Conservation (phyloP, 2,888 invertebrate genomes). For the Pseudococcus jackbeardsleyi region DNA sequence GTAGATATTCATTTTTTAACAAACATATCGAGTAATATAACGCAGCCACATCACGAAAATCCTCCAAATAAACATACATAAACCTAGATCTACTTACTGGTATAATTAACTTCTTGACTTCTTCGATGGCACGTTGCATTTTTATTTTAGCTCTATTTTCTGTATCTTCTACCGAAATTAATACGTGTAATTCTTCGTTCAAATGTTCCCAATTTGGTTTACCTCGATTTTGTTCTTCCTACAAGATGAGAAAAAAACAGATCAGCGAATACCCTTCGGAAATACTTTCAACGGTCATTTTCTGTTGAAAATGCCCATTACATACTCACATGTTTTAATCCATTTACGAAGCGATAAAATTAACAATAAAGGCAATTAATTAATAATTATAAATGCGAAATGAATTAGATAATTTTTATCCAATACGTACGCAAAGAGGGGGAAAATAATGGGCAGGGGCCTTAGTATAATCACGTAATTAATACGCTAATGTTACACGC, state of each 20-base stretch:
- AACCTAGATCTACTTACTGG: conserved; percentile 78
- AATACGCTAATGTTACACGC: neutral
- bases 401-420: conserved; percentile 8
- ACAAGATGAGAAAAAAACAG: neutral
- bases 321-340: neutral
- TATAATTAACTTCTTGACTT: conserved; percentile 96
- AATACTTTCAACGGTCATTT: no score
- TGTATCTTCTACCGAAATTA: conserved; percentile 98
- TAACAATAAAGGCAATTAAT: conserved; percentile 25
- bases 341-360: conserved; percentile 26
- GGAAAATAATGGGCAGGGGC: neutral
- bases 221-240: conserved; percentile 99
- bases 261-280: neutral
- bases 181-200: conserved; percentile 97
- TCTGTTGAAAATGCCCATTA: neutral
- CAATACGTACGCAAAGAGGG: neutral
- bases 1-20: no score
- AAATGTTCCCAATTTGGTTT: conserved; percentile 99
- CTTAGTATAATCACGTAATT: conserved; percentile 21
- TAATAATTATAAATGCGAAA: neutral
- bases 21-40: no score
- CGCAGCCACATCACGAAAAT: no score
- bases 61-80: neutral
- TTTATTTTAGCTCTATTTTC: conserved; percentile 96
- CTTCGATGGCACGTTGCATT: conserved; percentile 94